Conservation (phyloP, 1,140 invertebrate genomes). For the Plutomurus gul region DNA sequence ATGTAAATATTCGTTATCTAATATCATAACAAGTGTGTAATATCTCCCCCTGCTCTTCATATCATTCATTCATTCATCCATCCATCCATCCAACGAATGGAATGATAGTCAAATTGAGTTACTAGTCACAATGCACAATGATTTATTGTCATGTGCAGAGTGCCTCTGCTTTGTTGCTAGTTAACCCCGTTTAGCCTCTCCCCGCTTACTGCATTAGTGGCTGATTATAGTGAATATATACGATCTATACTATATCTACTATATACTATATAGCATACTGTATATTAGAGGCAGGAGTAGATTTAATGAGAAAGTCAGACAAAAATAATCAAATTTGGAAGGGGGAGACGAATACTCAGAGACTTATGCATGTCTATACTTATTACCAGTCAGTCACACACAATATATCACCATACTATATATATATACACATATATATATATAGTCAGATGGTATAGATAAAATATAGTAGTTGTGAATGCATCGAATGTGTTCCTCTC, state of each 20-base stretch:
- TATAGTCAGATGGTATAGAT: no score
- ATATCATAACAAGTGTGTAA: conserved; percentile 28
- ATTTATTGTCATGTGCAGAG: conserved; percentile 12
- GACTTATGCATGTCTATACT: conserved; percentile 4
- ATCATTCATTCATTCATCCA: no score
- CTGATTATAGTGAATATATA: background rate
- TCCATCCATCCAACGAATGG: no score
- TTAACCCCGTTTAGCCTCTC: conserved; percentile 9
- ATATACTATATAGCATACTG: no score
- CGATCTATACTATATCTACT: no score
- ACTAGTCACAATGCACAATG: background rate
- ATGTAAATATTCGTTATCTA: conserved; percentile 28
- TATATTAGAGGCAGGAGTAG: background rate
- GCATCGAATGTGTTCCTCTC: no score
- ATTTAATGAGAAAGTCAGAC: conserved; percentile 27
- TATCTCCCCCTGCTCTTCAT: conserved; percentile 28
- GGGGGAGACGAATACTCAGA: background rate
- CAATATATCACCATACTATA: no score
- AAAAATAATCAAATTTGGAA: conserved; percentile 20
- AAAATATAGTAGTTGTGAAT: no score
- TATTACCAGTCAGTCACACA: background rate
- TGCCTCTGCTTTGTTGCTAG: conserved; percentile 3
- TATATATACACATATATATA: no score
- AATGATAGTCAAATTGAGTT: conserved; percentile 29
- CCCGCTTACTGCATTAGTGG: background rate